These are phyloP conservation scores for Drusus annulatus DNA, from an alignment of 1,140 invertebrate genomes.

Conservation along the genomic window DNA sequence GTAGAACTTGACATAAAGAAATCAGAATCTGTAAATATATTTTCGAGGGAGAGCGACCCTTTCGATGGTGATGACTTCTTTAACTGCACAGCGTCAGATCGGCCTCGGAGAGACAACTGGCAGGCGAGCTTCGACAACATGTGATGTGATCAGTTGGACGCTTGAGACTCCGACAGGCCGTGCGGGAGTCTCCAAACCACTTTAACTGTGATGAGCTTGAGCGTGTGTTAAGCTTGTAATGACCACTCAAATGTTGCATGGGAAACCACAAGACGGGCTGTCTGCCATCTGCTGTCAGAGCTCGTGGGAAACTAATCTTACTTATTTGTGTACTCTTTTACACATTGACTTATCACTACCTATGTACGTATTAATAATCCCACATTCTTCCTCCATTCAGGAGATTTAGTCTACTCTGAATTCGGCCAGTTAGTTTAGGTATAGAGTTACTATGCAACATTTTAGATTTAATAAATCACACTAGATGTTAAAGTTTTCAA, in stretches of 20 bases:
- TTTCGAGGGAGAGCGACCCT: conserved; percentile 82
- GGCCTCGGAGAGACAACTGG: conserved; percentile 68
- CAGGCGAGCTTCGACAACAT: conserved; percentile 66
- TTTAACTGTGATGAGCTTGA: conserved; percentile 55
- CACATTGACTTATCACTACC: not conserved
- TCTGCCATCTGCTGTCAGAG: conserved; percentile 12
- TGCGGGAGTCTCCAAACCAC: conserved; percentile 25
- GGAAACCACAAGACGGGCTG: not conserved
- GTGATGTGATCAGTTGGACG: conserved; percentile 55
- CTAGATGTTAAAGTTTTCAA: conserved; percentile 47
- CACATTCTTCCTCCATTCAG: not conserved
- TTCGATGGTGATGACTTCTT: conserved; percentile 92
- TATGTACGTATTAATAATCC: not conserved
- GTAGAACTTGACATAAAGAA: conserved; percentile 77
- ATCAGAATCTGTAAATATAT: conserved; percentile 91
- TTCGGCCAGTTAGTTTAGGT: conserved; percentile 28
- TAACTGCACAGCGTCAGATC: conserved; percentile 71
- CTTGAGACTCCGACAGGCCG: conserved; percentile 5
- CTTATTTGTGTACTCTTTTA: too few species aligned
- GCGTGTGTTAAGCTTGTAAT: conserved; percentile 52
- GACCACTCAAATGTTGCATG: conserved; percentile 49
- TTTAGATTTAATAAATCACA: conserved; percentile 47
- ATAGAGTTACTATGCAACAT: conserved; percentile 44
- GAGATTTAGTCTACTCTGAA: not conserved
- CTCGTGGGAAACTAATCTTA: not conserved